phyloP scores from a whole-genome alignment of 1,140 invertebrate genomes.

The Hyposmocoma kahamanoa region DNA sequence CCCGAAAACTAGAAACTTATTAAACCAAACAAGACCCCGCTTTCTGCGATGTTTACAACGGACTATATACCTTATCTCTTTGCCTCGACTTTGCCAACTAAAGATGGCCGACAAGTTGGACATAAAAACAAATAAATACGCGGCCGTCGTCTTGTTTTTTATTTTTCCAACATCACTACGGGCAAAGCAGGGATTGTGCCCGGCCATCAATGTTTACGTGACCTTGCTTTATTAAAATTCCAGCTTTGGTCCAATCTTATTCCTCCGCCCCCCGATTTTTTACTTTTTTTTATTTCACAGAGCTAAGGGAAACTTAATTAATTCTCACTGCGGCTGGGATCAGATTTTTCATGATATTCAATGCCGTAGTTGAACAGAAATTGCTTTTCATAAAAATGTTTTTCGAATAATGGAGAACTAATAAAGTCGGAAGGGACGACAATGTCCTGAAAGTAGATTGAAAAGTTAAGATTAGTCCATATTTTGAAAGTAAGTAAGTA shows the following conservation, averaged over 20 bases:
- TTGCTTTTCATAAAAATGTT: background rate
- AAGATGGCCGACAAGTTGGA: conserved; percentile 22
- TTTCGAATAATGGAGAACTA: too few species aligned
- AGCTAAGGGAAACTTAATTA: conserved; percentile 53
- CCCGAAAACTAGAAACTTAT: background rate
- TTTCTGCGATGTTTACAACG: conserved; percentile 17
- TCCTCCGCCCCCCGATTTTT: conserved; percentile 23
- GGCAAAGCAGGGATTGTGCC: conserved; percentile 20
- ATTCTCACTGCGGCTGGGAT: conserved; percentile 32
- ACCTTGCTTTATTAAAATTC: conserved; percentile 65
- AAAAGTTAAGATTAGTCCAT: too few species aligned
- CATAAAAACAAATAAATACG: conserved; percentile 43
- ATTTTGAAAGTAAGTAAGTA: too few species aligned
- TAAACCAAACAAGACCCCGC: background rate
- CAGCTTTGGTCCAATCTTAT: conserved; percentile 37
- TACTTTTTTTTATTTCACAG: conserved; percentile 37
- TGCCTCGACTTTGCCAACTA: conserved; percentile 18
- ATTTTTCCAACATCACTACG: conserved; percentile 14
- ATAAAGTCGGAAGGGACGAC: too few species aligned
- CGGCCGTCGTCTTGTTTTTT: conserved; percentile 18
- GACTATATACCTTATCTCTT: conserved; percentile 17
- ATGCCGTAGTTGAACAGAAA: background rate
- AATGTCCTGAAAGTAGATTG: too few species aligned
- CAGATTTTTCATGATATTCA: conserved; percentile 9
- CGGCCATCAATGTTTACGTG: conserved; percentile 59